phyloP scores from a whole-genome alignment of 2,888 invertebrate species.

The Lamellibrachia satsuma region DNA sequence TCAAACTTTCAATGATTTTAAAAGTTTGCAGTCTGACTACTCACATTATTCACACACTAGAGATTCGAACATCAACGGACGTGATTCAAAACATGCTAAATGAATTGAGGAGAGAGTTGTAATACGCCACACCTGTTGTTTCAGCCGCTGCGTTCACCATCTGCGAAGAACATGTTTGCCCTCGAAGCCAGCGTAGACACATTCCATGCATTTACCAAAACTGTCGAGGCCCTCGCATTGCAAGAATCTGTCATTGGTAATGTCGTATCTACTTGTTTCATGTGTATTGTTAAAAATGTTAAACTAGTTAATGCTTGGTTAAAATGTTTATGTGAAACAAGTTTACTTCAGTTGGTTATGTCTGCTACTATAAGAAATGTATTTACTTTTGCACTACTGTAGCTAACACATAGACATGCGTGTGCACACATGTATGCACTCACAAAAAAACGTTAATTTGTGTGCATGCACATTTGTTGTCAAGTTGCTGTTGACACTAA shows the following conservation, averaged over 20 bases:
- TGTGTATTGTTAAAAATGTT: background rate
- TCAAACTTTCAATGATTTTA: no score
- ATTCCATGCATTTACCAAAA: conserved; percentile 57
- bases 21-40: no score
- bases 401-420: background rate
- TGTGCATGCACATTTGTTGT: background rate
- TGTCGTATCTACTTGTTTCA: background rate
- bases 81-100: no score
- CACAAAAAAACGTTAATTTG: no score
- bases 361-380: background rate
- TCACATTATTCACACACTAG: no score
- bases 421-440: background rate
- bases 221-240: conserved; percentile 63
- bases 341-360: background rate
- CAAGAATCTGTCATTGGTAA: conserved; percentile 66
- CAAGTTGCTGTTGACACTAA: background rate
- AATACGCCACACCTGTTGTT: no score
- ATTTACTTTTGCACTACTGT: background rate
- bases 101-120: no score
- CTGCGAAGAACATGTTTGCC: background rate
- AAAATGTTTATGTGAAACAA: background rate
- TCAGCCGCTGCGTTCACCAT: background rate
- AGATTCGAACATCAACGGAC: no score
- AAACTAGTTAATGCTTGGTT: background rate
- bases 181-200: conserved; percentile 35